A percentile compares a stretch with the other conserved stretches of the same genome.
Evolutionary conservation across 2,888 invertebrate genomes (phyloP).

Genomic region (Eilema sororculum): DNA sequence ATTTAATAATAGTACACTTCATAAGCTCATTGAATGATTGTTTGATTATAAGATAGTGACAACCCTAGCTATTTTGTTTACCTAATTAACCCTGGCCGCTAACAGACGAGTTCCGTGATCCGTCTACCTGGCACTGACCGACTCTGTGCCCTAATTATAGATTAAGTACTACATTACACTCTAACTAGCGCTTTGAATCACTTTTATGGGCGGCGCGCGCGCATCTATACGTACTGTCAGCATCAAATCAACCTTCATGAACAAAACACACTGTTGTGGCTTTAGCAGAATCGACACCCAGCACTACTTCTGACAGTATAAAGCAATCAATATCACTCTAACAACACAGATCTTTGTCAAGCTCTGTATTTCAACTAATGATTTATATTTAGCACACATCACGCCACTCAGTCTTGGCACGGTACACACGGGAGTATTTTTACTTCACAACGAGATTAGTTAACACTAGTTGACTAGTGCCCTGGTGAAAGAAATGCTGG

Average conservation of each 20-base stretch:
- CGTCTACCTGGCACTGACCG: constrained; percentile 40
- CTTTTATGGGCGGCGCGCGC: neutral
- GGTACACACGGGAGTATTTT: neutral
- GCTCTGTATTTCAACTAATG: neutral
- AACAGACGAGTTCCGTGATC: constrained; percentile 52
- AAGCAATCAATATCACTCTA: neutral
- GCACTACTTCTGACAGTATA: neutral
- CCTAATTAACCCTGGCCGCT: constrained; percentile 28
- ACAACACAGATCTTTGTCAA: neutral
- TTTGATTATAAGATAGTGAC: neutral
- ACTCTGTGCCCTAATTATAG: constrained; percentile 36
- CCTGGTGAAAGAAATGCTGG: neutral
- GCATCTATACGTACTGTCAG: no score
- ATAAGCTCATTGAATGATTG: no score
- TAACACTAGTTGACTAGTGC: neutral
- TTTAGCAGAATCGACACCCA: no score
- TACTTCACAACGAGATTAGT: constrained; percentile 3
- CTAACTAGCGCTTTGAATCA: neutral
- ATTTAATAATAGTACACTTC: no score
- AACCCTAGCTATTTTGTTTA: constrained; percentile 46
- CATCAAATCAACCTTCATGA: no score
- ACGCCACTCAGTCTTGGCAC: constrained; percentile 19
- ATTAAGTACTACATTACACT: constrained; percentile 1
- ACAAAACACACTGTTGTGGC: no score
- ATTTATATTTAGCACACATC: constrained; percentile 16